Evolutionary conservation across 2,797 vertebrate genomes (phyloP), one percentile per base, ranked within the genome.

Genomic region (Cercopithecus mitis): DNA sequence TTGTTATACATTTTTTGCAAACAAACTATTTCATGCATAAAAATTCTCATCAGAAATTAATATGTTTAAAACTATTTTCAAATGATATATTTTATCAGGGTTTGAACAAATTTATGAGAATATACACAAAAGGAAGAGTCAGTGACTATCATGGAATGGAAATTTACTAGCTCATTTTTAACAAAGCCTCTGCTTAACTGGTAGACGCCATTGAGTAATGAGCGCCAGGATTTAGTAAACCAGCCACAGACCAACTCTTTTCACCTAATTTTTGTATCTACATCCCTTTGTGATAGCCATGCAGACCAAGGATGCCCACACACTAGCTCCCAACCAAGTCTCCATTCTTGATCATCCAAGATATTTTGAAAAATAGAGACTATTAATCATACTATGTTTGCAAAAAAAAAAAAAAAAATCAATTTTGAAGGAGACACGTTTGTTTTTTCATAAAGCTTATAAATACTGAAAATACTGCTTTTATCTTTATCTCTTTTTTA

Each of bases 51-150:
- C 83, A 41, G 8, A 70, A 93, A 84, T 36, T 43, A 86, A 76
- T 58, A 43, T 15, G 7, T 61, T 92, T 88, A 47, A 97, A 84
- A 92, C 52, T 64, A 76, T 86, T 94, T 92, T 83, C 36, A 95
- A 88, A 20, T 79, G 57, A 39, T 73, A 25, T 43, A 36, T 61
- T 75, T 50, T 30, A 88, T 43, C 50, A 90, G 76, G 24, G 2
- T 47, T 58, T 76, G 41, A 72, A 25, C 2, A 64, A 76, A 43
- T 58, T 87, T 92, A 30, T 50, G 36, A 30, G 85, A 75, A 73
- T 82, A 79, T 39, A 43, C 17, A 73, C 25, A 27, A 55, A 94
- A 50, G 41, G 24, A 55, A 72, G 24, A 52, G 13, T 89, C n/a
- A 57, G 19, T 73, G 93, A 86, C 2, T 33, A 0, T 25, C 19